Base-by-base conservation (phyloP, 2,113 vertebrate species). In the Melospiza melodia region DNA sequence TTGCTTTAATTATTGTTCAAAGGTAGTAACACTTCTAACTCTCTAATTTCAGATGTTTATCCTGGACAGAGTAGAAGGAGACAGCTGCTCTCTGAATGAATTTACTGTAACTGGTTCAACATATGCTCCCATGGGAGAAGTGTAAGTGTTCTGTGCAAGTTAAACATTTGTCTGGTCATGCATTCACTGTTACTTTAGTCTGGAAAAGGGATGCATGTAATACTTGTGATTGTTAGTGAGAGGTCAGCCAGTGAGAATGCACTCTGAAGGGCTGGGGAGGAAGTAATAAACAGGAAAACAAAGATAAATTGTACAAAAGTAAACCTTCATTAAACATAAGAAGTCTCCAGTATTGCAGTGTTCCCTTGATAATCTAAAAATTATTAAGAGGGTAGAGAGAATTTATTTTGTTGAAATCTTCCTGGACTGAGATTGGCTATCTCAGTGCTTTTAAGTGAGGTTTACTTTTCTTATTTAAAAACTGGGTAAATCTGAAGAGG, bases 51-150 rank as follows among this genome's bases (percentile, higher is more conserved):
- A 99, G 99, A 99, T 99, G 99, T 99, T 99, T 96, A 80, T 99
- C 91, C 31, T 99, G 93, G 98, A 99, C 97, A 99, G 98, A 97
- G 97, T 98, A 8, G 99, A 99, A 90, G 98, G 98, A 39, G 98
- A 99, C 74, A 98, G 96, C 96, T 99, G 99, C 95, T 98, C 97
- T 72, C 98, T 99, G 95, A 98, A 98, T 33, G 99, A 99, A 96
- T 99, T 99, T 95, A 99, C 98, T 91, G 98, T 99, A 96, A 99
- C 99, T 41, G 99, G 99, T 28, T 99, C 99, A 46, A 99, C 99
- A 8, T 99, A 99, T 0, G 99, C 99, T 44, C 99, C 99, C 10
- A 98, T 99, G 80, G 99, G 99, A 98, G 99, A 99, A 97, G 98
- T 99, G 99, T 99, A 98, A 99, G 99, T 99, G 94, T 69, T 84